Percentiles rank a stretch among this genome's conserved stretches.
These are phyloP conservation scores for Hymenopus coronatus DNA, from an alignment of 2,888 invertebrate species.

Conservation along the genomic window DNA sequence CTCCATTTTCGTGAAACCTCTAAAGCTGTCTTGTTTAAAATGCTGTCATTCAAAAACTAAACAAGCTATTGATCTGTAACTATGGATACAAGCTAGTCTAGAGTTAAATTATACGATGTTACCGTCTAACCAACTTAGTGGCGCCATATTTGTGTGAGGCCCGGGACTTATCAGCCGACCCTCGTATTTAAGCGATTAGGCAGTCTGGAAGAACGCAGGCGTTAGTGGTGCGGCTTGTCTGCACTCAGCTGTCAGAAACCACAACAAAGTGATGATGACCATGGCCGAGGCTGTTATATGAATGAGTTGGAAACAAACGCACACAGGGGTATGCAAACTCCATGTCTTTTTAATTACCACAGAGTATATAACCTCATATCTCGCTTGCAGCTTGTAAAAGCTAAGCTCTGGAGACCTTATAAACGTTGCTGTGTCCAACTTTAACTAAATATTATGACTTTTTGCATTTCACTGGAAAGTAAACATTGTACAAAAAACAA, in stretches of 20 bases:
- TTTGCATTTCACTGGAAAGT: background rate
- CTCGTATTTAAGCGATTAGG: background rate
- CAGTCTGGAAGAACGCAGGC: background rate
- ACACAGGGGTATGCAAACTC: background rate
- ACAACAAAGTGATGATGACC: background rate
- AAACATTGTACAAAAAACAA: too few relatives aligned
- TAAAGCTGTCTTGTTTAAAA: too few relatives aligned
- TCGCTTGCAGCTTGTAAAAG: background rate
- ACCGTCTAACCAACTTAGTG: too few relatives aligned
- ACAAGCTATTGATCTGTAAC: too few relatives aligned
- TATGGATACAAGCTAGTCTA: too few relatives aligned
- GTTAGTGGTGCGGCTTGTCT: background rate
- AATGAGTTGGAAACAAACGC: background rate
- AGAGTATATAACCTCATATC: background rate
- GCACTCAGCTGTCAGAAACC: constrained; percentile 5
- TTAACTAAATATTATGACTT: background rate
- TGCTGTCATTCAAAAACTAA: too few relatives aligned
- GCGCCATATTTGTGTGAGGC: too few relatives aligned
- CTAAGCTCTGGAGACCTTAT: background rate
- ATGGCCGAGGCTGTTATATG: background rate
- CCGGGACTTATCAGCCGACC: too few relatives aligned
- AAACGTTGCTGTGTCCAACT: background rate
- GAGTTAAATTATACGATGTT: too few relatives aligned
- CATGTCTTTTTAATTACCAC: background rate
- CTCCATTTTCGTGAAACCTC: too few relatives aligned